Base-by-base conservation (phyloP, 2,113 vertebrate genomes). In the Balaeniceps rex region DNA sequence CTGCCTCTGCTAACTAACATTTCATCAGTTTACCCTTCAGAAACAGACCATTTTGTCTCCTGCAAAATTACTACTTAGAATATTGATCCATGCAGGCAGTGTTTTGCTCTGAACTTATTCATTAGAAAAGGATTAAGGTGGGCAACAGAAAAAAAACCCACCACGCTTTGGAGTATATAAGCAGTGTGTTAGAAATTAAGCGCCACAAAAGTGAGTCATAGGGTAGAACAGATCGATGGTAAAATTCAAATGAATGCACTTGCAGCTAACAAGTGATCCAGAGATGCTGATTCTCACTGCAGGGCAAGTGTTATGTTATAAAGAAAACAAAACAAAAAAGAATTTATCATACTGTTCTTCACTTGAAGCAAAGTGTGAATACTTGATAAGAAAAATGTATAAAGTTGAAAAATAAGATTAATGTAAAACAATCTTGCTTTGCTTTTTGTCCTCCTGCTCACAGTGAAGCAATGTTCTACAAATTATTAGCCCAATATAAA, bases 341-440 rank as follows among this genome's bases (percentile, higher is more conserved):
- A 86, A 95, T 93, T 96, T 92, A 97, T 96, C 96, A 91, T 70
- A 85, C 69, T 57, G 80, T 83, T 95, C 65, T 96, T 97, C 95
- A 94, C 87, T 96, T 52, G 49, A 91, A 94, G 86, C 81, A 68
- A 93, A 95, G 85, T 54, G 83, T 78, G 91, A 97, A 89, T 63
- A 71, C 81, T 92, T 87, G 83, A 83, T 94, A 93, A 95, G 77
- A 94, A 88, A 93, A 97, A 96, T 5, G 28, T 63, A 86, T 36
- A 34, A 68, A 93, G 76, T 68, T 66, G 81, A 86, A 92, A 96
- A 92, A 78, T 79, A 93, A 92, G 93, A 92, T 88, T 80, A 80
- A 92, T 38, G 46, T 23, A 70, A 64, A 81, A 31, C 81, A 54
- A 63, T 95, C 85, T 90, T 65, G 24, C 68, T 76, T 81, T 75